These are phyloP conservation scores for Periplaneta americana DNA, from an alignment of 1,140 invertebrate species.

Conservation along the genomic window DNA sequence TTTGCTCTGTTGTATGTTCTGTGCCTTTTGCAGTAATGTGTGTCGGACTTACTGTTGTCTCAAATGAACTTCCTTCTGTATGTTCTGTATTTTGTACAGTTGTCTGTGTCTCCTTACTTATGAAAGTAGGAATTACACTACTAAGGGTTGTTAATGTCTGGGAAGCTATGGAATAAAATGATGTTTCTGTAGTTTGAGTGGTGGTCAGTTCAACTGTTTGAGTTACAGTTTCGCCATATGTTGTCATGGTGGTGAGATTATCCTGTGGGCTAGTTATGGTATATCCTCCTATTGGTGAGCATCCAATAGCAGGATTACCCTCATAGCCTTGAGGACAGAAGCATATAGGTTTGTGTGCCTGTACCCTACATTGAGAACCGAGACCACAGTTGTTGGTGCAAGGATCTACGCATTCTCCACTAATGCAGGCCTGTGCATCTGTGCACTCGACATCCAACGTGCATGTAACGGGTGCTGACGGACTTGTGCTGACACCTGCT, in stretches of 20 bases:
- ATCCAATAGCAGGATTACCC: constrained; percentile 30
- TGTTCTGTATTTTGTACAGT: not conserved
- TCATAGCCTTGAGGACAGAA: constrained; percentile 35
- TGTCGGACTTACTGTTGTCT: not conserved
- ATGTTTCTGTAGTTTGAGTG: not conserved
- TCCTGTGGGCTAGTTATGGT: not conserved
- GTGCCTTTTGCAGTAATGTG: no score
- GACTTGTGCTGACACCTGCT: constrained; percentile 13
- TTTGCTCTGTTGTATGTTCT: not conserved
- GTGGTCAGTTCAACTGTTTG: not conserved
- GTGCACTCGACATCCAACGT: constrained; percentile 58
- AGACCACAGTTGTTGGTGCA: constrained; percentile 50
- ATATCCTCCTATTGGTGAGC: not conserved
- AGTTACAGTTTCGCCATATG: not conserved
- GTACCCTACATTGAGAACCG: constrained; percentile 48
- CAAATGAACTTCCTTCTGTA: not conserved
- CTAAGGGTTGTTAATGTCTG: not conserved
- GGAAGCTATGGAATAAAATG: not conserved
- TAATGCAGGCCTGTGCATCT: constrained; percentile 55
- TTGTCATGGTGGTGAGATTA: not conserved
- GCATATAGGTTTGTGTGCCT: constrained; percentile 48
- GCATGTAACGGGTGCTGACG: constrained; percentile 33
- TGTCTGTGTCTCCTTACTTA: not conserved
- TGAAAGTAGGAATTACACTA: not conserved
- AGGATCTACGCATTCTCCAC: constrained; percentile 56